Conservation (phyloP, 2,888 invertebrate genomes). For the Ferrisia virgata region DNA sequence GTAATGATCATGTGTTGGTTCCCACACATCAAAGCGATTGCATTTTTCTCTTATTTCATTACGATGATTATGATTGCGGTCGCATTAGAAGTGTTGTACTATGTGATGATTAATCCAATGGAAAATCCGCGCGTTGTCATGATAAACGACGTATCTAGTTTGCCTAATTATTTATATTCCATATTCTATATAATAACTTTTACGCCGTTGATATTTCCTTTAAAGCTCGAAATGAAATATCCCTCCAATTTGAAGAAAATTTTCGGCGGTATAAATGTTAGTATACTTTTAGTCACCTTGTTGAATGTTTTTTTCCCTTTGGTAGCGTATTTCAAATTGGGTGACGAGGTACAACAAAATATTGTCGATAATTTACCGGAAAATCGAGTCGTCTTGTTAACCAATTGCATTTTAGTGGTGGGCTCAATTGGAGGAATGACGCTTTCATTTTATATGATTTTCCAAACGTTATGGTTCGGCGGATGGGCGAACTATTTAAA, state of each 20-base stretch:
- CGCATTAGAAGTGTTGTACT: not conserved
- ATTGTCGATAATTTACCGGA: not conserved
- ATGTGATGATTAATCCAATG: not conserved
- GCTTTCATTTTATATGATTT: not conserved
- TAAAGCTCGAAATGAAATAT: slow-evolving; percentile 28
- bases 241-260: not conserved
- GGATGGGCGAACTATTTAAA: not conserved
- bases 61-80: not conserved
- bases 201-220: slow-evolving; percentile 1
- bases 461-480: not conserved
- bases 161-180: not conserved
- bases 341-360: not conserved
- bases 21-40: not conserved
- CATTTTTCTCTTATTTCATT: not conserved
- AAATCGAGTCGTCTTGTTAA: not conserved
- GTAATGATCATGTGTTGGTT: not conserved
- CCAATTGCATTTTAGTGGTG: not conserved
- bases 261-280: not conserved
- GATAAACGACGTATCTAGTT: not conserved
- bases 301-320: not conserved
- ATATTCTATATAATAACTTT: not conserved
- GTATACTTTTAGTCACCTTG: not conserved
- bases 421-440: not conserved
- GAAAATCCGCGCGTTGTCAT: not conserved
- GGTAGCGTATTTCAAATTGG: not conserved